These are phyloP conservation scores for Aporophyla lueneburgensis DNA, from an alignment of 2,888 invertebrate genomes.

Conservation along the genomic window DNA sequence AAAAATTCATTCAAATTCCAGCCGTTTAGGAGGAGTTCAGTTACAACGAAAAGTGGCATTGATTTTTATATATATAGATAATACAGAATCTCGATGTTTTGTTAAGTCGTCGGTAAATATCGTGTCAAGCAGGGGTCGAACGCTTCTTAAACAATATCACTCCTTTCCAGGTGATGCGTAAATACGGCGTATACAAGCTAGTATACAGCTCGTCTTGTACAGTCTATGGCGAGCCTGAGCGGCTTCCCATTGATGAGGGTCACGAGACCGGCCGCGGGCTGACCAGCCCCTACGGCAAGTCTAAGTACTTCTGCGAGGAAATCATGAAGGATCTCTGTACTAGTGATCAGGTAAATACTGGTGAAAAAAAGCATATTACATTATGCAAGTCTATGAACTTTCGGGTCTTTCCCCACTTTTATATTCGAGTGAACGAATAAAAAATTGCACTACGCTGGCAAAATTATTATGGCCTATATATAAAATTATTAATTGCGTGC, in stretches of 20 bases:
- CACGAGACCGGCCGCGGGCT: conserved; percentile 96
- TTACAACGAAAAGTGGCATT: too few relatives aligned
- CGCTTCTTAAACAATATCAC: neutral
- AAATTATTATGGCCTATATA: neutral
- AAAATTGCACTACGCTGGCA: neutral
- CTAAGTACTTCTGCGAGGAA: conserved; percentile 98
- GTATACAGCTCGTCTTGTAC: conserved; percentile 97
- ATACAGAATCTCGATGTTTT: too few relatives aligned
- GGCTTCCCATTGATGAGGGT: conserved; percentile 95
- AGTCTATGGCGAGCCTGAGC: conserved; percentile 97
- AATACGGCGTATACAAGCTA: conserved; percentile 93
- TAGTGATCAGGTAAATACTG: conserved; percentile 92
- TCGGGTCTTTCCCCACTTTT: neutral
- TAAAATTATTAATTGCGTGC: neutral
- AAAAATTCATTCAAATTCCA: too few relatives aligned
- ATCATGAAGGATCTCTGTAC: conserved; percentile 96
- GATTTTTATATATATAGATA: too few relatives aligned
- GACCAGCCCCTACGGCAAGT: conserved; percentile 97
- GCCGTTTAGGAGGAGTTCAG: too few relatives aligned
- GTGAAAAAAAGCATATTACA: too few relatives aligned
- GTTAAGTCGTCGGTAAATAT: too few relatives aligned
- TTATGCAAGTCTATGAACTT: neutral
- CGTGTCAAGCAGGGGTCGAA: too few relatives aligned
- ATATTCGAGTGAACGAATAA: neutral
- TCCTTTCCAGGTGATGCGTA: conserved; percentile 93